Base-by-base conservation (phyloP, 1,140 invertebrate genomes). In the Zeugodacus cucurbitae region DNA sequence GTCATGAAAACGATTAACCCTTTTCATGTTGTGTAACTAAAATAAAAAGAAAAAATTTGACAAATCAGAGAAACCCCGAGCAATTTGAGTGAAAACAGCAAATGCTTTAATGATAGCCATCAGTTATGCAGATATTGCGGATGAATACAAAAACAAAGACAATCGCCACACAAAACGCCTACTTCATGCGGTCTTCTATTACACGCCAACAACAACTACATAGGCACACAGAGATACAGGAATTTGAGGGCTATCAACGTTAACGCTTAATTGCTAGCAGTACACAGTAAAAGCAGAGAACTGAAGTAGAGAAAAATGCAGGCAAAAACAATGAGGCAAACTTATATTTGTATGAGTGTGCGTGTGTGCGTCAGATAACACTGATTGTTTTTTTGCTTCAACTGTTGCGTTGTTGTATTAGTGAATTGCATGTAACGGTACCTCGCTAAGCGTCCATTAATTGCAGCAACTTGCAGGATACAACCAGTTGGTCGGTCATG, bases 61-160 rank as follows among this genome's bases (percentile, higher is more conserved):
- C n/a, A 78, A 22, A 70, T 29, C 74, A 82, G 2, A 29, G 74
- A 54, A 82, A 11, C 41, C 37, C 74, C 20, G 6, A 48, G 74
- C 7, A 48, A 29, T 14, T 82, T 26, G n/a, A 48, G 74, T 32
- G 17, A 74, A 41, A 20, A 48, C 74, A 54, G 74, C 44, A 82
- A 82, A 82, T 29, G 41, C 37, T 5, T 54, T 82, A 82, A 82
- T 29, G 41, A 82, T 82, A 82, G 41, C 41, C 74, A 82, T 82
- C 74, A 48, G 74, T 82, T 82, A 41, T 14, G 20, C 74, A 82
- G 41, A 82, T 82, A 82, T 54, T 48, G 74, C 41, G 37, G 8
- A 82, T n/a, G 37, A 26, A 82, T 10, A 10, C 74, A 82, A 82
- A 26, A n/a, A 44, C 41, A 82, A 48, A 82, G 34, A 41, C 32